Base-by-base conservation (phyloP, 2,888 invertebrate genomes). In the Anarsia innoxiella region DNA sequence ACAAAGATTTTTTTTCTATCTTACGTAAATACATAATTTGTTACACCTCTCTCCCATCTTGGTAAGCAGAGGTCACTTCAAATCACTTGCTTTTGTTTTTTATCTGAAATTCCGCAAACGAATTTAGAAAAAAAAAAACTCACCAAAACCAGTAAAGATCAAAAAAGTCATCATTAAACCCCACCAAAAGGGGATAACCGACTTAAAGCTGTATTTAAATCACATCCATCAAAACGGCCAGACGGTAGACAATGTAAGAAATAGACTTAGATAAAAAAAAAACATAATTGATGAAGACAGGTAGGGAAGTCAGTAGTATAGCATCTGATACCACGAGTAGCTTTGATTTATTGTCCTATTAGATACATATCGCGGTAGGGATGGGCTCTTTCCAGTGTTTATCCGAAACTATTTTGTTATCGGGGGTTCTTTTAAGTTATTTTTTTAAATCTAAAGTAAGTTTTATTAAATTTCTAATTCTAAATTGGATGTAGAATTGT, bases 271-370 rank as follows among this genome's bases (percentile, higher is more conserved):
- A 63, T 67, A 70, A 77, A 80, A 75, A 38, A 40, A 78, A 78
- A n/a, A 72, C 57, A 59, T 80, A 76, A 80, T 79, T 82, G 80
- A 83, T 82, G 78, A 68, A 68, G 78, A 77, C 77, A 79, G 76
- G 74, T 76, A 75, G 61, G 56, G 35, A 27, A 40, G 35, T 40
- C 35, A n/a, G 39, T 36, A 12, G 25, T 9, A 6, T 2, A 6
- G 29, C 28, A 62, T 63, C 57, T 59, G 55, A 63, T 56, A 55
- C n/a, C n/a, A n/a, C 16, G 31, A 19, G 31, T 52, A 51, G 59
- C 66, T 69, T 62, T 69, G 68, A 70, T 67, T 61, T 66, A 71
- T 74, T 60, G 61, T 66, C 62, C 55, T 65, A 59, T 59, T 55
- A 64, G 71, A 74, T 71, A 58, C 56, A 56, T 71, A 73, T 73